These are phyloP conservation scores for Danio albolineatus DNA, from an alignment of 2,797 vertebrate genomes.

Conservation along the genomic window DNA sequence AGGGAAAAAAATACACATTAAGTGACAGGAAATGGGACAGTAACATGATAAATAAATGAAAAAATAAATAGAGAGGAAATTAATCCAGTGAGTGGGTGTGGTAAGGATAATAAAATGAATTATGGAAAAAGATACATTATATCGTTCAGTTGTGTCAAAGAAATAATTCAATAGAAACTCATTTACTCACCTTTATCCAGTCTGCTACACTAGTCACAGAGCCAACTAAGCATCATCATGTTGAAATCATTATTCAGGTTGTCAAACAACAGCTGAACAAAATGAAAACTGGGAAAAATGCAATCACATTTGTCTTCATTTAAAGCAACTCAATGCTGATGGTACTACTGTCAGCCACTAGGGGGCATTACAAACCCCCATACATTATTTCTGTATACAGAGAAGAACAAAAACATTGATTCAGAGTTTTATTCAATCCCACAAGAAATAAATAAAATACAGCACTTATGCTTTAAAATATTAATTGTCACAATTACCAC, in stretches of 20 bases:
- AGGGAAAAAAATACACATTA: background rate
- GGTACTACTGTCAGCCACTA: slow-evolving; percentile 57
- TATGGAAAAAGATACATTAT: background rate
- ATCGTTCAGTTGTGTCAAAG: background rate
- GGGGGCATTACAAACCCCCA: slow-evolving; percentile 61
- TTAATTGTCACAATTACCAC: background rate
- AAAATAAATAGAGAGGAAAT: background rate
- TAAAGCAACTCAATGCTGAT: background rate
- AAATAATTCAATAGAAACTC: background rate
- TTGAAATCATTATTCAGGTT: background rate
- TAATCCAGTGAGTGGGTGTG: background rate
- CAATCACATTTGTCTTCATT: background rate
- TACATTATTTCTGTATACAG: background rate
- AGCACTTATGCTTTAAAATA: slow-evolving; percentile 11
- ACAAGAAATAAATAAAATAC: slow-evolving; percentile 30
- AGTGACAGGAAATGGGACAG: background rate
- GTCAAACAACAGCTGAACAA: background rate
- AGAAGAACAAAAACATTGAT: background rate
- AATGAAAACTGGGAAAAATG: background rate
- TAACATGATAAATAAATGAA: background rate
- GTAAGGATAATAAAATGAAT: background rate
- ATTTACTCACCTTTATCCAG: background rate
- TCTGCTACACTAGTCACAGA: background rate
- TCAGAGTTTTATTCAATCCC: slow-evolving; percentile 30
- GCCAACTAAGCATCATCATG: background rate